phyloP scores from a whole-genome alignment of 64 coral and sea anemone species.

The Montipora foliosa region DNA sequence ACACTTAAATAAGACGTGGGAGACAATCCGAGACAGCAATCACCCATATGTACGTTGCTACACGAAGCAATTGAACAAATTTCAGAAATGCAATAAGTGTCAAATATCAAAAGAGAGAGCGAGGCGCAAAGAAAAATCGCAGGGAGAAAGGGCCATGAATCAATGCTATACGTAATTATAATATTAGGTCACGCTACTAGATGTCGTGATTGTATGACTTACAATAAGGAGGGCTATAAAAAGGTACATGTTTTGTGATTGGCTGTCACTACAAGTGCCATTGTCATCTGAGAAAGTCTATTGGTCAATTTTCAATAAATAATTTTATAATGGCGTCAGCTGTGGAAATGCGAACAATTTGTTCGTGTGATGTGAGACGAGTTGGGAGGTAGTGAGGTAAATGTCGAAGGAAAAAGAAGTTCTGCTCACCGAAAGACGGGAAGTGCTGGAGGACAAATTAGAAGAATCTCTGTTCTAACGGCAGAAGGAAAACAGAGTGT shows the following conservation, averaged over 20 bases:
- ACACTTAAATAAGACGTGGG: too few relatives aligned
- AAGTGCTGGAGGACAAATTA: not conserved
- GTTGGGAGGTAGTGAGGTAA: not conserved
- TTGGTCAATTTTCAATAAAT: constrained; percentile 33
- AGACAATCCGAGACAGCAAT: too few relatives aligned
- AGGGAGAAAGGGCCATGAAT: too few relatives aligned
- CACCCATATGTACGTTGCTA: too few relatives aligned
- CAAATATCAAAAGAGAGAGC: too few relatives aligned
- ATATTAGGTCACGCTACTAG: constrained; percentile 11
- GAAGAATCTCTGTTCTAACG: not conserved
- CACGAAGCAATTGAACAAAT: too few relatives aligned
- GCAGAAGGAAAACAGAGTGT: not conserved
- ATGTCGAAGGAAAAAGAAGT: constrained; percentile 40
- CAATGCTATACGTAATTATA: not conserved
- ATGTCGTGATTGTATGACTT: constrained; percentile 13
- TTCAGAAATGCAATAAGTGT: too few relatives aligned
- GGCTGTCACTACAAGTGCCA: not conserved
- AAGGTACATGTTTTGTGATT: constrained; percentile 5
- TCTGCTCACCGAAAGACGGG: constrained; percentile 6
- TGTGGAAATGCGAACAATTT: constrained; percentile 28
- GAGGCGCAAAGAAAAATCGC: too few relatives aligned
- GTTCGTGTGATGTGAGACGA: constrained; percentile 26
- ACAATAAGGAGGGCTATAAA: too few relatives aligned
- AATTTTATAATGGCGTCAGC: constrained; percentile 61
- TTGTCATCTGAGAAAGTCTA: not conserved